Base-by-base conservation (phyloP, 2,797 vertebrate species). In the Morelia viridis region DNA sequence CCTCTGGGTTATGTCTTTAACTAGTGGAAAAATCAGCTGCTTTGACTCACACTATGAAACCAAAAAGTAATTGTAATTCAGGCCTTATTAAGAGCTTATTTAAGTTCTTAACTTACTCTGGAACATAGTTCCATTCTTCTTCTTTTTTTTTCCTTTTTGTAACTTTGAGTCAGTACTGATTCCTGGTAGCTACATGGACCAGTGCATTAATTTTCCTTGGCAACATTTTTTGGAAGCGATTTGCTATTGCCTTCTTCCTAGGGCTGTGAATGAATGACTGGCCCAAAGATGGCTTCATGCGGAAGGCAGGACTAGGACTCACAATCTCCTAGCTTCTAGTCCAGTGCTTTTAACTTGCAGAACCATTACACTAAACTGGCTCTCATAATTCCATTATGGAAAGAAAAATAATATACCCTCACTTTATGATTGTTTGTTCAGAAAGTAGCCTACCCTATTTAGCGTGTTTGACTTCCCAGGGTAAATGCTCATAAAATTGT, bases 31-130 rank as follows among this genome's bases (percentile, higher is more conserved):
- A 80, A 46, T 0, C 95, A 95, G 94, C 87, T 94, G 93, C 65
- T 90, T 87, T 92, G 92, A 60, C 87, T 35, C 95, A 80, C 92
- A 90, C 91, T 83, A 93, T 6, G 57, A 96, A 96, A 92, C 31
- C 64, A 53, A 46, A 56, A 83, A 94, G 41, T 50, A 57, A 60
- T 0, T 5, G 58, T 92, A 95, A 46, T 10, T 88, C 87, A 86
- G 83, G 92, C 28, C 6, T 61, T 71, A 57, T 5, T 19, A 28
- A 53, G 35, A 88, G 10, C 4, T 86, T 68, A 85, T 68, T 35
- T 57, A 91, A 83, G 10, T 80, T 24, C 76, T 80, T 80, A 80
- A 80, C 17, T 60, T 6, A 60, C 41, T 80, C 76, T 80, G 76
- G 76, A 80, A 80, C 41, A 24, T 80, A 8, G 41, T 80, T 24